Evolutionary conservation across 2,797 vertebrate species (phyloP).

Genomic region (Melanogrammus aeglefinus): DNA sequence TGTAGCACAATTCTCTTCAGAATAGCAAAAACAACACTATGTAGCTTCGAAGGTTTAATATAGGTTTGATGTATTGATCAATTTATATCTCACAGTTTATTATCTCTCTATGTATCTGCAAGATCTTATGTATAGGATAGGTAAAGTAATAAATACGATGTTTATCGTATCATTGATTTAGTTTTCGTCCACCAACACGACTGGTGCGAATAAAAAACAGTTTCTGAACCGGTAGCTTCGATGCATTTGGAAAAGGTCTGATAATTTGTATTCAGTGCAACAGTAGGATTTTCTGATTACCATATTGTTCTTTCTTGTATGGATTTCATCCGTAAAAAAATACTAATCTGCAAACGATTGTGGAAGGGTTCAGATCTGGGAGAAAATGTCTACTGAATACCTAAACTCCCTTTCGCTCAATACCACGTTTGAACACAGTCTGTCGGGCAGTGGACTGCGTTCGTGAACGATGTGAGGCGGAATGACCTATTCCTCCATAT

Average conservation of each 20-base stretch:
- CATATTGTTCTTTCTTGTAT: slow-evolving; percentile 23
- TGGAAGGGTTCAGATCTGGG: slow-evolving; percentile 40
- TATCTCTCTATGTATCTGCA: neutral
- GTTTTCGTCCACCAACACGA: neutral
- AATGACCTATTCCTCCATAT: slow-evolving; percentile 1
- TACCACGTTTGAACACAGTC: slow-evolving; percentile 25
- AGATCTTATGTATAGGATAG: neutral
- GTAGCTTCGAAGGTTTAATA: neutral
- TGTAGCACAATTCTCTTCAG: slow-evolving; percentile 32
- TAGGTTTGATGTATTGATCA: neutral
- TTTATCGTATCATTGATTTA: neutral
- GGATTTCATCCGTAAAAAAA: slow-evolving; percentile 14
- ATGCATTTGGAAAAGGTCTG: neutral
- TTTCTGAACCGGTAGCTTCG: neutral
- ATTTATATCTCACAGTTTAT: neutral
- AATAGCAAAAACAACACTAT: slow-evolving; percentile 34
- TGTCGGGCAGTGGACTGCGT: neutral
- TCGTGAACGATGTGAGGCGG: neutral
- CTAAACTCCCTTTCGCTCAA: slow-evolving; percentile 30
- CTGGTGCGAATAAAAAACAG: neutral
- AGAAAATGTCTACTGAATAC: slow-evolving; percentile 40
- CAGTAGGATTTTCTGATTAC: slow-evolving; percentile 41
- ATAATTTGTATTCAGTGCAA: slow-evolving; percentile 33
- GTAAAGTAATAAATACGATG: neutral
- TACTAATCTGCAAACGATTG: slow-evolving; percentile 33